phyloP scores from a whole-genome alignment of 2,888 invertebrate species.

The Mesoligia furuncula region DNA sequence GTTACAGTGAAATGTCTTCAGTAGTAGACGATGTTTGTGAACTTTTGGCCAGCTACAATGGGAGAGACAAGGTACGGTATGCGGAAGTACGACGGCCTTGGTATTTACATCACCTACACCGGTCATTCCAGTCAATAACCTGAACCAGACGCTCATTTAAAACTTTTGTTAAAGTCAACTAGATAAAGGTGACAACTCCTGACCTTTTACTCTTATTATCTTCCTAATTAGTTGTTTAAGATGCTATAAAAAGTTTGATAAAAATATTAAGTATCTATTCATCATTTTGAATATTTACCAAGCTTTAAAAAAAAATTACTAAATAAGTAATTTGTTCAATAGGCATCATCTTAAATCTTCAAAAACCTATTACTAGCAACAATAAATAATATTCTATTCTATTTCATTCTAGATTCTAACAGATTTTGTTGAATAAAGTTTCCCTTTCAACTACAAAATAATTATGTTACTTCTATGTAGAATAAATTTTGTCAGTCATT shows the following conservation, averaged over 20 bases:
- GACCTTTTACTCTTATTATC: constrained; percentile 30
- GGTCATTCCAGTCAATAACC: constrained; percentile 72
- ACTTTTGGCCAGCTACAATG: constrained; percentile 94
- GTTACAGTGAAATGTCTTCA: constrained; percentile 78
- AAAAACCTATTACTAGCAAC: background rate
- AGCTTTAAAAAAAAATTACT: no score
- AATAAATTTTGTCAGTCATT: constrained; percentile 4
- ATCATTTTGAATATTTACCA: background rate
- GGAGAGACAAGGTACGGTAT: constrained; percentile 94
- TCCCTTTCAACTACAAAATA: background rate
- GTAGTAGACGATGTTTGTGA: constrained; percentile 91
- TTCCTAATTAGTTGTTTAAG: background rate
- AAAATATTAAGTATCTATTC: constrained; percentile 7
- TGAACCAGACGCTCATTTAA: constrained; percentile 61
- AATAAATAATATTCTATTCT: background rate
- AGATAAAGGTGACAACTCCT: constrained; percentile 25
- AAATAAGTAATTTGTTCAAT: background rate
- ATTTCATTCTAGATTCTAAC: background rate
- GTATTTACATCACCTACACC: constrained; percentile 70
- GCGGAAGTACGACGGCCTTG: constrained; percentile 80
- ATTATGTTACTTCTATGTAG: background rate
- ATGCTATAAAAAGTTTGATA: constrained; percentile 2
- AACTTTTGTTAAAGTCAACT: constrained; percentile 10
- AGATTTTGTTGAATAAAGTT: background rate
- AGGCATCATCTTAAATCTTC: background rate